Evolutionary conservation across 2,797 vertebrate species (phyloP), one percentile per base, ranked within the genome.

Genomic region (Acanthurus tractus): DNA sequence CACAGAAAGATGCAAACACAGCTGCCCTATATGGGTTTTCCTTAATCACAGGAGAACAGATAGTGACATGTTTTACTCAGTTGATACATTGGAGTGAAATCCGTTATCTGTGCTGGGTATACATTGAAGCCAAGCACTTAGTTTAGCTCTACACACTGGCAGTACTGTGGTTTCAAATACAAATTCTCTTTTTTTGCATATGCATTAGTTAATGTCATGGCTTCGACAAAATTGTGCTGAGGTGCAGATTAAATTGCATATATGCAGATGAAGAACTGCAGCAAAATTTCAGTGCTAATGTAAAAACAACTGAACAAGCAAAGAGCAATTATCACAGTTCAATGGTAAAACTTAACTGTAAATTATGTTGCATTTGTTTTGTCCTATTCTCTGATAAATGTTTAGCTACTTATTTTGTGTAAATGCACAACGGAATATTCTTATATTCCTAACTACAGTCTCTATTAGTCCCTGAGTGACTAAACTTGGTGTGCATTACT

Each of bases 171-270:
- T n/a, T 18, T 5, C 9, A 8, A 13, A 10, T 59, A 22, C 56
- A 49, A 49, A 14, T 3, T 29, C 15, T 15, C 4, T 42, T 52
- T 29, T 2, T 15, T 44, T 25, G 55, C 1, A 0, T 58, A 25
- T 59, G 54, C n/a, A 18, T 40, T 14, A 20, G 15, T n/a, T 17
- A 38, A 14, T 52, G 2, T 20, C 10, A 46, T 15, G 45, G 25
- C 25, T 29, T 29, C 3, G 25, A 29, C 3, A 4, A 29, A 29
- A 29, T 29, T 29, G 25, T 29, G 25, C 25, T 29, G 25, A 29
- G 25, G 25, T 29, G 44, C 45, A 12, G 11, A n/a, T 54, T 4
- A 63, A 56, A 38, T 68, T 83, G 25, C 38, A 29, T 57, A 18
- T n/a, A 34, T 48, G 44, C 42, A 56, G 29, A 62, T 34, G 38